These are phyloP conservation scores for Drosophila tripunctata DNA, from an alignment of 2,888 invertebrate genomes.

Conservation along the genomic window DNA sequence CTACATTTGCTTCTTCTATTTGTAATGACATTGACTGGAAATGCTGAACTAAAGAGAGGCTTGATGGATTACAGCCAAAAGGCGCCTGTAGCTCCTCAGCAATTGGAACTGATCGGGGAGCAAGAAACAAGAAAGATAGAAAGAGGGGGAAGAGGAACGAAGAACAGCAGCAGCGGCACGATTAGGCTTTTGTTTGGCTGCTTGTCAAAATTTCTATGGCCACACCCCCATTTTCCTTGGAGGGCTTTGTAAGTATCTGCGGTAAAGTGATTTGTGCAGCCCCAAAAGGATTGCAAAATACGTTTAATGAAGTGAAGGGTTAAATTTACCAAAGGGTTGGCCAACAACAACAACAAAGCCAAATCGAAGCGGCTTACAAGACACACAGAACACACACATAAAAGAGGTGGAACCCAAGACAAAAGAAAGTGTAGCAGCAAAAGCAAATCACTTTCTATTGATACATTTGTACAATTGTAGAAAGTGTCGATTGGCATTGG, in stretches of 20 bases:
- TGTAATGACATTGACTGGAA: conserved; percentile 55
- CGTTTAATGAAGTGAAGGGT: conserved; percentile 79
- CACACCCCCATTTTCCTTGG: conserved; percentile 48
- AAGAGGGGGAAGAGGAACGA: not conserved
- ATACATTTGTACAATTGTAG: conserved; percentile 43
- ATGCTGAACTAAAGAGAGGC: conserved; percentile 48
- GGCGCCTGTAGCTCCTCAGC: conserved; percentile 56
- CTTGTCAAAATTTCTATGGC: conserved; percentile 73
- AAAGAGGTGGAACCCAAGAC: conserved; percentile 43
- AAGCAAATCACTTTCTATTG: conserved; percentile 44
- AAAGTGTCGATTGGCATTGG: conserved; percentile 33
- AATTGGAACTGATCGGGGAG: conserved; percentile 36
- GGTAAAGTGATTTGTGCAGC: conserved; percentile 69
- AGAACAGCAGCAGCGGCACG: conserved; percentile 60
- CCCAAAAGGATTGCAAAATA: conserved; percentile 66
- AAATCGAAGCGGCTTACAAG: conserved; percentile 52
- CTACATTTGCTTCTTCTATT: conserved; percentile 26
- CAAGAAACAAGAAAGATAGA: no score
- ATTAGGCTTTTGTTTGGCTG: conserved; percentile 77
- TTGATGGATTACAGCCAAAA: conserved; percentile 78
- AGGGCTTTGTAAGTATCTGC: conserved; percentile 57
- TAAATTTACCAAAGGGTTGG: conserved; percentile 59
- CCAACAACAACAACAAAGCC: conserved; percentile 29
- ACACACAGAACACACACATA: conserved; percentile 41
- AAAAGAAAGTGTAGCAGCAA: conserved; percentile 15